phyloP scores from a whole-genome alignment of 2,888 invertebrate species.

The Parnassius mnemosyne region DNA sequence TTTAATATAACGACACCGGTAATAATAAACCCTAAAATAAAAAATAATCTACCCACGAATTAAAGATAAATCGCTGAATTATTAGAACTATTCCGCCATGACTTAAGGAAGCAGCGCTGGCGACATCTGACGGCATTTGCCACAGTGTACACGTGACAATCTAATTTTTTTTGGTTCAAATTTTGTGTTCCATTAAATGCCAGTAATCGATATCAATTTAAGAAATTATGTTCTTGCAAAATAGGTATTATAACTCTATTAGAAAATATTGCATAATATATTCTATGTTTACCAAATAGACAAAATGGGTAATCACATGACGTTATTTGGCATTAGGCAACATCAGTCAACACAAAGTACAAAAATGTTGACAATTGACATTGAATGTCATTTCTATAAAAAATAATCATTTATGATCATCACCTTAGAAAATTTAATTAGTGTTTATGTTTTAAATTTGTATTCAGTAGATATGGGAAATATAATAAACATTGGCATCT shows the following conservation, averaged over 20 bases:
- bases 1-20: conserved; percentile 65
- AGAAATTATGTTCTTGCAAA: background rate
- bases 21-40: conserved; percentile 52
- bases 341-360: no score
- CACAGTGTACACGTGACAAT: conserved; percentile 71
- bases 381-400: conserved; percentile 31
- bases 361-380: conserved; percentile 31
- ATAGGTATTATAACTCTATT: background rate
- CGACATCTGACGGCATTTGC: conserved; percentile 67
- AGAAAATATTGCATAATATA: background rate
- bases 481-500: conserved; percentile 31
- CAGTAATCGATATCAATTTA: conserved; percentile 39
- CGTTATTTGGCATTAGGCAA: background rate
- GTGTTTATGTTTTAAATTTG: conserved; percentile 37
- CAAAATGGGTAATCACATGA: conserved; percentile 38
- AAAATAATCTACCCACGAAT: conserved; percentile 74
- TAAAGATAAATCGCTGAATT: conserved; percentile 67
- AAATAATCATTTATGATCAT: conserved; percentile 23
- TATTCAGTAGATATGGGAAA: conserved; percentile 43
- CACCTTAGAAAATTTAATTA: conserved; percentile 33
- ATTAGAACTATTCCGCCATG: conserved; percentile 76
- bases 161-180: conserved; percentile 57
- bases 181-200: conserved; percentile 58
- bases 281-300: background rate
- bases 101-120: conserved; percentile 67